Percentiles rank a stretch among this genome's conserved stretches.
phyloP scores from a whole-genome alignment of 2,797 vertebrate species.

The Clarias pachynema region DNA sequence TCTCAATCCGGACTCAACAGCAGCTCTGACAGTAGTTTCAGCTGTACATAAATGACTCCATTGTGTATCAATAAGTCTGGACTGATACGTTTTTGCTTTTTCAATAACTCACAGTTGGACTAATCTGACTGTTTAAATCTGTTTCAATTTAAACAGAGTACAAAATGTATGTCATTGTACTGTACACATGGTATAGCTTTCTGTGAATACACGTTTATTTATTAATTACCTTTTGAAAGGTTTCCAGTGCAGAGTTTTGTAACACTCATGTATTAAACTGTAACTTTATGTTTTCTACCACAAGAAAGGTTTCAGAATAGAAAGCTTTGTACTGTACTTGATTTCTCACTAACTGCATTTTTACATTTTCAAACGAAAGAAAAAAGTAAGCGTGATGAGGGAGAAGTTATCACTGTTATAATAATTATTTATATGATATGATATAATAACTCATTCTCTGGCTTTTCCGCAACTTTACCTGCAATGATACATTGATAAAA shows the following conservation, averaged over 20 bases:
- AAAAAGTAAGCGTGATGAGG: not conserved
- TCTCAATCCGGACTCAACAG: not conserved
- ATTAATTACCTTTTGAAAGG: not conserved
- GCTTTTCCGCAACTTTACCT: not conserved
- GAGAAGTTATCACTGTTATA: not conserved
- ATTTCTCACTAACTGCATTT: not conserved
- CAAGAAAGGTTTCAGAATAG: too few relatives aligned
- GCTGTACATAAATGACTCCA: not conserved
- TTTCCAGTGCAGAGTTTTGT: not conserved
- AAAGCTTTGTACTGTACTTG: not conserved
- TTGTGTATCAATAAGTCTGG: not conserved
- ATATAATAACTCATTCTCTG: not conserved
- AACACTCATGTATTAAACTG: not conserved
- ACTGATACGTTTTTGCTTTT: not conserved
- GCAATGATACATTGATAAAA: not conserved
- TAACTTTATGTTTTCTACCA: not conserved
- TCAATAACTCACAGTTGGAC: not conserved
- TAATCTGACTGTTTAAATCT: not conserved
- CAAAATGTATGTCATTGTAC: not conserved
- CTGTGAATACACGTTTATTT: not conserved
- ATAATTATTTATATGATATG: too few relatives aligned
- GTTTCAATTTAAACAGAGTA: not conserved
- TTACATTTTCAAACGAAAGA: not conserved
- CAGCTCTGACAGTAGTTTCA: not conserved
- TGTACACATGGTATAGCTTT: not conserved